Percentiles rank a stretch among this genome's conserved stretches.
These are phyloP conservation scores for Epinephelus malabaricus DNA, from an alignment of 2,797 vertebrate genomes.

Conservation along the genomic window DNA sequence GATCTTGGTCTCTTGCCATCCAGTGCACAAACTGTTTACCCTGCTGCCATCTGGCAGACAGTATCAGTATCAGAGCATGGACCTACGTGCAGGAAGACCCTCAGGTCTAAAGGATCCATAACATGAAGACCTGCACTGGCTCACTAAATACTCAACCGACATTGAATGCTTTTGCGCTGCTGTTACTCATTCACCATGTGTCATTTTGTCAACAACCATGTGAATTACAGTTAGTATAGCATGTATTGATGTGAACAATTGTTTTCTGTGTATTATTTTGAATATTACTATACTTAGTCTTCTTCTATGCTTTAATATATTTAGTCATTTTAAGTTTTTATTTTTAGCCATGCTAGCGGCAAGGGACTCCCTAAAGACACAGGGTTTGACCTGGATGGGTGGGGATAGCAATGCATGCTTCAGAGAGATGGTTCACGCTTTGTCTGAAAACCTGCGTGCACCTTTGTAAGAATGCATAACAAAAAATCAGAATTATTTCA, in stretches of 20 bases:
- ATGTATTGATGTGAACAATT: not conserved
- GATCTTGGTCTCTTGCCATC: slow-evolving; percentile 46
- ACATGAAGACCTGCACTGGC: slow-evolving; percentile 8
- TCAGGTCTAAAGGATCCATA: not conserved
- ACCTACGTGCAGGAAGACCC: slow-evolving; percentile 30
- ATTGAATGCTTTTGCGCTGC: not conserved
- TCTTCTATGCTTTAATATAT: not conserved
- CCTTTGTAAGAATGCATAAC: too few relatives aligned
- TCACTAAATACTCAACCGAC: slow-evolving; percentile 11
- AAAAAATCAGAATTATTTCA: too few relatives aligned
- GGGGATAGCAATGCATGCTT: too few relatives aligned
- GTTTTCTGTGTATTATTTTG: not conserved
- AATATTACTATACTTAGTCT: not conserved
- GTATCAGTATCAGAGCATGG: slow-evolving; percentile 55
- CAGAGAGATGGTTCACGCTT: too few relatives aligned
- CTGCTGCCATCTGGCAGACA: slow-evolving; percentile 53
- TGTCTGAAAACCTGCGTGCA: too few relatives aligned
- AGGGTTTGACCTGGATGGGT: too few relatives aligned
- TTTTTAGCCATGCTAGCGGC: not conserved
- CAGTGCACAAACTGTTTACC: slow-evolving; percentile 63
- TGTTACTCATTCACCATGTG: not conserved
- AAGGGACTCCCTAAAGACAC: not conserved
- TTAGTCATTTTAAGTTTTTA: not conserved
- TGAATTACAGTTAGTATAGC: not conserved
- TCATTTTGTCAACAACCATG: not conserved